Conservation (phyloP, 1,140 invertebrate genomes). For the Hycleus cichorii region DNA sequence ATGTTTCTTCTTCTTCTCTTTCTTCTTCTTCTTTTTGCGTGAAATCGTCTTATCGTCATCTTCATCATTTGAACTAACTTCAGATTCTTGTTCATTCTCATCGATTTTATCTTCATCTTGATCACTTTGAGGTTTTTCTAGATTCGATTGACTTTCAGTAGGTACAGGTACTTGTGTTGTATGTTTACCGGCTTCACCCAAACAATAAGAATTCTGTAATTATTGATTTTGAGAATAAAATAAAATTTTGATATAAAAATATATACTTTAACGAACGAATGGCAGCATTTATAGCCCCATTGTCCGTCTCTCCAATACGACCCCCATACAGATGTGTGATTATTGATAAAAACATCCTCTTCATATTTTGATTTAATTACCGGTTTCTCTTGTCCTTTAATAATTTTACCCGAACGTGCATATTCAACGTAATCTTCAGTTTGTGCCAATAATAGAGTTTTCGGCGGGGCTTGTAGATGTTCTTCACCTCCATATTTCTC, state of each 20-base stretch:
- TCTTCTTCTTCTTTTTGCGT: conserved; percentile 45
- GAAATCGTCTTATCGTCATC: conserved; percentile 28
- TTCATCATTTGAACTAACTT: conserved; percentile 31
- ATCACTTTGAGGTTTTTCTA: not conserved
- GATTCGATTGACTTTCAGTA: not conserved
- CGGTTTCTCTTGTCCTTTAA: conserved; percentile 80
- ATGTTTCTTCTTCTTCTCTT: conserved; percentile 58
- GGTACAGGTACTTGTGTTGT: conserved; percentile 27
- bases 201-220: conserved; percentile 73
- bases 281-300: conserved; percentile 97
- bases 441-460: conserved; percentile 83
- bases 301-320: conserved; percentile 86
- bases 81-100: conserved; percentile 15
- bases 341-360: conserved; percentile 88
- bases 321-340: conserved; percentile 92
- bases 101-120: not conserved
- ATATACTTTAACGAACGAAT: conserved; percentile 80
- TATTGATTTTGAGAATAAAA: not conserved
- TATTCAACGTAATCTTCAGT: conserved; percentile 96
- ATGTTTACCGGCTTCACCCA: conserved; percentile 68
- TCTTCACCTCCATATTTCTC: conserved; percentile 89
- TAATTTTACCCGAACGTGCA: conserved; percentile 81
- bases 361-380: conserved; percentile 85
- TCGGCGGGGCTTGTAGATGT: conserved; percentile 79
- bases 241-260: not conserved